These are phyloP conservation scores for Solenopsis fugax DNA, from an alignment of 1,140 invertebrate genomes.

Conservation along the genomic window DNA sequence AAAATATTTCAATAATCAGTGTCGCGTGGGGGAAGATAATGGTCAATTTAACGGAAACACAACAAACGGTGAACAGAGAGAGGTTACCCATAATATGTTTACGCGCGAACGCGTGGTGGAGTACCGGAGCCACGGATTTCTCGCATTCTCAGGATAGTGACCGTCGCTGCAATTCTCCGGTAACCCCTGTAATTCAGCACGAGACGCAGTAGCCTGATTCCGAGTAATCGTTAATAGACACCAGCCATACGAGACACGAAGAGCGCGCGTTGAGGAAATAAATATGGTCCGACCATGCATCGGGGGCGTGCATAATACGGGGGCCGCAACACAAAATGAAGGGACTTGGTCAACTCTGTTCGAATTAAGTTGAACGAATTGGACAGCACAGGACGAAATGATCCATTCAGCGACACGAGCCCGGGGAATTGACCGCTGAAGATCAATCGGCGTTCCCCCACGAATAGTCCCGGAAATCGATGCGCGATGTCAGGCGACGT, in stretches of 20 bases:
- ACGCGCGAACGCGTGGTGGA: not conserved
- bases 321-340: not conserved
- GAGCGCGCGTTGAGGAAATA: not conserved
- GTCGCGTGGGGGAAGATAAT: not conserved
- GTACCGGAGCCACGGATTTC: not conserved
- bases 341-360: not conserved
- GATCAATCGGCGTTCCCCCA: not conserved
- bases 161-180: not conserved
- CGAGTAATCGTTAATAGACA: not conserved
- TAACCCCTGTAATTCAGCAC: not conserved
- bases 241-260: not conserved
- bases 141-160: not conserved
- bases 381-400: not conserved
- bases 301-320: not conserved
- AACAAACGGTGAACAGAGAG: not conserved
- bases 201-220: not conserved
- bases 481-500: not conserved
- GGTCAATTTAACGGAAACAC: not conserved
- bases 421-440: not conserved
- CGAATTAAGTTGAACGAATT: too few species aligned
- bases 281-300: not conserved
- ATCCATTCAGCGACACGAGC: not conserved
- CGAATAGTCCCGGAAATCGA: not conserved
- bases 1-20: not conserved
- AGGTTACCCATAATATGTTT: slow-evolving; percentile 39